Evolutionary conservation across 2,797 vertebrate genomes (phyloP), one percentile per base, ranked within the genome.

Genomic region (Lithobates sylvaticus): DNA sequence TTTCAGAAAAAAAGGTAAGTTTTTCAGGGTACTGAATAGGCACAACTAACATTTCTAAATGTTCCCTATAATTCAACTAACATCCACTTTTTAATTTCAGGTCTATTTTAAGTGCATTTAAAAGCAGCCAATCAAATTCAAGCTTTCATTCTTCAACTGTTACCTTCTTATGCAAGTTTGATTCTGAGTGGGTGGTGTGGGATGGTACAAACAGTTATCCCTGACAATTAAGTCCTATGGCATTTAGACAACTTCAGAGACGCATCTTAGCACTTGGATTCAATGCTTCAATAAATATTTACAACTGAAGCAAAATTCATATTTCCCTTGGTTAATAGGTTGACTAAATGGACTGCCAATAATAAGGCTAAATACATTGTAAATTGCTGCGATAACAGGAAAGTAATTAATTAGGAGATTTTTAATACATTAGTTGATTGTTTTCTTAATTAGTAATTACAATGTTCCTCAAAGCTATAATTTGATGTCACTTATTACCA

Each of bases 371-470:
- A 61, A 61, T 61, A 61, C 8, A 61, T 61, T 9, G 54, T 61
- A 61, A 61, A 61, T 61, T 23, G 54, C 54, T 61, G 54, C 21
- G 8, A 61, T 80, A 58, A 58, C 54, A 81, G 5, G 15, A 47
- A 79, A 47, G 27, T 44, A 27, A 79, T 79, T 79, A 16, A 79
- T 79, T 68, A 68, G 32, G 54, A 6, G 67, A 54, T 81, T 50
- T 80, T 21, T 81, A 71, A 71, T 61, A 32, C 67, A 81, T 81
- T 71, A 34, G 68, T 32, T 54, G 44, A 78, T 65, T 71, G 44
- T 81, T 65, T 36, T 54, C 78, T 70, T 34, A 71, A 81, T 81
- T 54, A 81, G 67, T 71, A 58, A 71, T 71, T 47, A 58, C 36
- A 42, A 42, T 68, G 54, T 81, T 54, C 67, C 44, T 68, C 64